Base-by-base conservation (phyloP, 2,797 vertebrate genomes). In the Prunella strophiata region DNA sequence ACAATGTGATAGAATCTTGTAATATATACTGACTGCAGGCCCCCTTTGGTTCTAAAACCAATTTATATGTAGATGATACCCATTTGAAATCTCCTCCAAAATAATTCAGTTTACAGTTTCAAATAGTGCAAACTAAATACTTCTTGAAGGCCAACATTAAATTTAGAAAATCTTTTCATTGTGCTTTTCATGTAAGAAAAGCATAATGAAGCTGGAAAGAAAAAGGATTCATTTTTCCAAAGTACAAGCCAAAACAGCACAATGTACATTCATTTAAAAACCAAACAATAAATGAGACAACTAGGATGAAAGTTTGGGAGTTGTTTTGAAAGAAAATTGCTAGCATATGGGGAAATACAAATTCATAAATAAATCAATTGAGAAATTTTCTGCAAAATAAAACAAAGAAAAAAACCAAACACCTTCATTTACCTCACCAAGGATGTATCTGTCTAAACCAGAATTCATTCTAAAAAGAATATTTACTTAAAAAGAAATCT, bases 21-120 rank as follows among this genome's bases (percentile, higher is more conserved):
- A 98, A 98, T 95, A 93, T 96, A 95, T 93, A 94, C 88, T 94
- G 96, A 98, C 98, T 94, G 70, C 71, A 80, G 94, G 79, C 97
- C 96, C 96, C 97, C 94, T 97, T 98, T 92, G 97, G 97, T 97
- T 98, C 96, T 92, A 96, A 96, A 97, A 95, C 91, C 95, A 98
- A 98, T 99, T 98, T 98, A 98, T 97, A 98, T 98, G 98, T 97
- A 98, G 98, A 98, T 99, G 97, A 98, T 96, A 97, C 89, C 92
- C 96, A 96, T 96, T 97, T 98, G 97, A 96, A 97, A 98, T 98
- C 97, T 98, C 80, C 68, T 97, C 88, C 81, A 96, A 94, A 97
- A 97, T 98, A 98, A 98, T 98, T 98, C 96, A 97, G 85, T 96
- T 97, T 96, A 90, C 96, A 98, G 96, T 98, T 98, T 98, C 81